These are phyloP conservation scores for Sebastes matsubarae DNA, from an alignment of 2,797 vertebrate species.

Conservation along the genomic window DNA sequence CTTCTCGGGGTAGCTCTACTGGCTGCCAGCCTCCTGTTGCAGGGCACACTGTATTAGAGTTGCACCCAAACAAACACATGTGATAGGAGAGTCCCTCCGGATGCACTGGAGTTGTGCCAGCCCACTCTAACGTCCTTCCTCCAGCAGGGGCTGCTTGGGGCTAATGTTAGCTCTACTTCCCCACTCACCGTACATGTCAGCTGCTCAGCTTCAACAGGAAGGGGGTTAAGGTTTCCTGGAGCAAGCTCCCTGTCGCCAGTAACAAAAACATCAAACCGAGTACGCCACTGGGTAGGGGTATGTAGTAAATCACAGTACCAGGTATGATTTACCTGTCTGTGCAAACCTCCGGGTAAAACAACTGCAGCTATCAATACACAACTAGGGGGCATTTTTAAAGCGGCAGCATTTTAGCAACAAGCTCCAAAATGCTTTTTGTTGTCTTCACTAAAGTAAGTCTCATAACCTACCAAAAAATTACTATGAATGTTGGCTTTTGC, in stretches of 20 bases:
- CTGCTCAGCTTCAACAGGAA: conserved; percentile 74
- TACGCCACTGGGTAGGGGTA: conserved; percentile 36
- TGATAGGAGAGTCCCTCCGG: conserved; percentile 64
- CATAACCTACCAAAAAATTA: background rate
- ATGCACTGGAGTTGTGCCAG: conserved; percentile 68
- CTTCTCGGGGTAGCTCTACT: conserved; percentile 39
- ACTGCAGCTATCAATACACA: conserved; percentile 1
- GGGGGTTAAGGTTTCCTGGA: conserved; percentile 77
- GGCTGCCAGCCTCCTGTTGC: conserved; percentile 61
- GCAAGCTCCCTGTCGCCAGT: conserved; percentile 77
- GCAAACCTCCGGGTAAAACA: conserved; percentile 3
- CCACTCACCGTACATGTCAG: conserved; percentile 62
- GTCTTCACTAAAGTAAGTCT: background rate
- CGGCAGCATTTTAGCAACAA: background rate
- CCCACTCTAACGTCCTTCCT: conserved; percentile 66
- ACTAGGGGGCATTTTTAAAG: background rate
- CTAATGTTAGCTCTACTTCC: conserved; percentile 80
- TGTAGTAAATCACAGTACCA: conserved; percentile 44
- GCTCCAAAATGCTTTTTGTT: background rate
- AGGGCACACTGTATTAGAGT: conserved; percentile 55
- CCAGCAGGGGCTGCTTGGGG: conserved; percentile 54
- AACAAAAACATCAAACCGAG: conserved; percentile 65
- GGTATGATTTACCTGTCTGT: conserved; percentile 55
- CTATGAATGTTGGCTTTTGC: background rate
- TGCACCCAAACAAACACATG: conserved; percentile 82